These are phyloP conservation scores for Pholis gunnellus DNA, from an alignment of 2,113 vertebrate species.

Conservation along the genomic window DNA sequence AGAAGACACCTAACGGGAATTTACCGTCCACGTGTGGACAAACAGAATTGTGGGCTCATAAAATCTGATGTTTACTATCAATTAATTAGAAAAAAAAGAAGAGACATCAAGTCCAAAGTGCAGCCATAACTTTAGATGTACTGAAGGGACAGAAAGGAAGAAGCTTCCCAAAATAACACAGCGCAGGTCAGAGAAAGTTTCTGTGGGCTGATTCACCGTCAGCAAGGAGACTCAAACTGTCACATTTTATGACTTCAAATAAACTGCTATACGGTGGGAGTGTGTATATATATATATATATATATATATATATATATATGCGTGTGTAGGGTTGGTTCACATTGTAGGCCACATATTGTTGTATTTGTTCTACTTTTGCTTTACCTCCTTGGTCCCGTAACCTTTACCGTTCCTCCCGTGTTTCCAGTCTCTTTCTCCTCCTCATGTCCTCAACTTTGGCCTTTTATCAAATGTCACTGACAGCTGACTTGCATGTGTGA, in stretches of 20 bases:
- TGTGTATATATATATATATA: no score
- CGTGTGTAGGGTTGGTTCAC: conserved; percentile 3
- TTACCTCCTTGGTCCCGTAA: conserved; percentile 10
- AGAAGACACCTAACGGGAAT: conserved; percentile 48
- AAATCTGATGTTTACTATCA: conserved; percentile 66
- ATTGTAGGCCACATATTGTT: conserved; percentile 5
- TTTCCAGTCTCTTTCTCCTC: background rate
- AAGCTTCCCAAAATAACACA: conserved; percentile 47
- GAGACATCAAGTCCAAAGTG: conserved; percentile 36
- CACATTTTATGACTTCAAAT: conserved; percentile 63
- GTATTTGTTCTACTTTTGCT: conserved; percentile 18
- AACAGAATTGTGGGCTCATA: conserved; percentile 41
- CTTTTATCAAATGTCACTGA: conserved; percentile 53
- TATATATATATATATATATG: no score
- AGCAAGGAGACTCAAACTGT: conserved; percentile 51
- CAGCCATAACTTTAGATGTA: conserved; percentile 43
- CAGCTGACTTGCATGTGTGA: background rate
- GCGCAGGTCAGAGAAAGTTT: conserved; percentile 28
- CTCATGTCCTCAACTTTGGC: conserved; percentile 13
- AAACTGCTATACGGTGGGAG: background rate
- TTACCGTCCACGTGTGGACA: conserved; percentile 47
- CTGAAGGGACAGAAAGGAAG: conserved; percentile 24
- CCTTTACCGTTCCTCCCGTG: conserved; percentile 3
- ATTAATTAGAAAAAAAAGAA: conserved; percentile 45
- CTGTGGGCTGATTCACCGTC: conserved; percentile 40